phyloP scores from a whole-genome alignment of 2,113 vertebrate genomes.

The Aleadryas rufinucha region DNA sequence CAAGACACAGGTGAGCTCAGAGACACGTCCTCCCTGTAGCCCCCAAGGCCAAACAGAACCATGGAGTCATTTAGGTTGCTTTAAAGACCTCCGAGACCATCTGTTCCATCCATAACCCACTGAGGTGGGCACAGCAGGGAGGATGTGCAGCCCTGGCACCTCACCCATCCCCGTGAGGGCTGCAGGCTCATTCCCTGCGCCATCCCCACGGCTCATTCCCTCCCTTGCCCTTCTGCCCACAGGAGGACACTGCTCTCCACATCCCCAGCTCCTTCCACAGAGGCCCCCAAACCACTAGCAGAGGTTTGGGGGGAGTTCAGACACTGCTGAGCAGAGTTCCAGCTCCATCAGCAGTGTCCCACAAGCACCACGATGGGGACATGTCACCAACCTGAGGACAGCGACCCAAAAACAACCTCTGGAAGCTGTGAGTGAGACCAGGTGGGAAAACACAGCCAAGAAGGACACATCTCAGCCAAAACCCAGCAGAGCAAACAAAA shows the following conservation, averaged over 20 bases:
- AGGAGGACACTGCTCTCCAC: not conserved
- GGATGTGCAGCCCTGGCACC: not conserved
- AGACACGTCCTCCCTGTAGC: accelerated
- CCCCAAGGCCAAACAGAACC: not conserved
- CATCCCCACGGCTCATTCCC: accelerated
- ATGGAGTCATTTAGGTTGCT: not conserved
- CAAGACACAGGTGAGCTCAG: not conserved
- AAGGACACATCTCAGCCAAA: not conserved
- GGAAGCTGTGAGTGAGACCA: not conserved
- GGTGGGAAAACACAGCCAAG: not conserved
- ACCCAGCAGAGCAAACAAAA: not conserved
- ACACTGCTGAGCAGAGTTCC: not conserved
- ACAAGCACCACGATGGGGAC: not conserved
- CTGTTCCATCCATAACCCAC: not conserved
- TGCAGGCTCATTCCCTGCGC: not conserved
- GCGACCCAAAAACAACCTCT: not conserved
- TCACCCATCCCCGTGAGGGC: not conserved
- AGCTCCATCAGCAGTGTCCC: not conserved
- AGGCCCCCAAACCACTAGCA: not conserved
- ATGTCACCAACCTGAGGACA: not conserved
- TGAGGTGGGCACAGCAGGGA: not conserved
- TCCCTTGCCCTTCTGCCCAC: not conserved
- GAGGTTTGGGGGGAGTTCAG: not conserved
- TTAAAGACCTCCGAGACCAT: not conserved
- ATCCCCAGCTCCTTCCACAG: not conserved